Conservation (phyloP, 92 coral and sea anemone genomes). For the Ricordea florida region DNA sequence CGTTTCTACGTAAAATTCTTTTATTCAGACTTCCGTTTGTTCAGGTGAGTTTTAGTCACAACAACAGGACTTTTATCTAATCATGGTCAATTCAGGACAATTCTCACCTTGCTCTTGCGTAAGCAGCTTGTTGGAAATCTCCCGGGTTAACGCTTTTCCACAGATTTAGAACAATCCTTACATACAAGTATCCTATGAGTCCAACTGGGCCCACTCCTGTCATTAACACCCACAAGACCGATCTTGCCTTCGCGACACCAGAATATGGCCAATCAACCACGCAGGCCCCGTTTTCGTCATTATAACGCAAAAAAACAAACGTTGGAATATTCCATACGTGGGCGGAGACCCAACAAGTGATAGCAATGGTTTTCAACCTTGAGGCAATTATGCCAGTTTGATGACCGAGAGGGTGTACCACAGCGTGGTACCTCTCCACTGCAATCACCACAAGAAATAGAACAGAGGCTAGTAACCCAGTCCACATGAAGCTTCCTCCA, state of each 20-base stretch:
- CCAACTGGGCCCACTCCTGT: constrained; percentile 6
- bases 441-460: constrained; percentile 21
- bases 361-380: neutral
- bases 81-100: too few species aligned
- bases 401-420: constrained; percentile 12
- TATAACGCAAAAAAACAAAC: neutral
- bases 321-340: constrained; percentile 1
- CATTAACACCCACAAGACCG: constrained; percentile 11
- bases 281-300: neutral
- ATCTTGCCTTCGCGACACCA: neutral
- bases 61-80: too few species aligned
- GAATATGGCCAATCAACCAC: neutral
- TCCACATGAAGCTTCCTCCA: constrained; percentile 5
- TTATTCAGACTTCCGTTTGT: too few species aligned
- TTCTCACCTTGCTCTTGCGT: neutral
- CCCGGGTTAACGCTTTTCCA: neutral
- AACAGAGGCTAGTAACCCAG: constrained; percentile 21
- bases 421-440: constrained; percentile 14
- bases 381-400: constrained; percentile 7
- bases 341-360: neutral
- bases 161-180: neutral
- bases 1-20: too few species aligned
- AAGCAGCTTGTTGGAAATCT: neutral
- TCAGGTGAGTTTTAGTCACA: too few species aligned
- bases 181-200: constrained; percentile 16